A percentile compares a stretch with the other conserved stretches of the same genome.
These are phyloP conservation scores for Athalia circularis DNA, from an alignment of 2,888 invertebrate genomes.

Conservation along the genomic window DNA sequence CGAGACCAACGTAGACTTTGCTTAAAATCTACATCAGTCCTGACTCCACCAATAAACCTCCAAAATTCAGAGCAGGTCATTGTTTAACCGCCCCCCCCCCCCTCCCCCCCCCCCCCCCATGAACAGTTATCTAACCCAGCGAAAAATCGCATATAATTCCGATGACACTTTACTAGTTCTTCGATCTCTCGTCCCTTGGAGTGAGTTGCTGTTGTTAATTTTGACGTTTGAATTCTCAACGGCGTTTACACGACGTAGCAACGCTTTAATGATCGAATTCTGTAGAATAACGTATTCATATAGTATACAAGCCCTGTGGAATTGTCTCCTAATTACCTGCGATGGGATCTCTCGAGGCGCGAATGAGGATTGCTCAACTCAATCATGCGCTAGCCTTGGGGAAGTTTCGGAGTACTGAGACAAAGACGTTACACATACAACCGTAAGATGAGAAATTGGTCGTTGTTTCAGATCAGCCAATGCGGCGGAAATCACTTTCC, in stretches of 20 bases:
- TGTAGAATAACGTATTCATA: constrained; percentile 8
- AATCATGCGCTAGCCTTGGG: constrained; percentile 13
- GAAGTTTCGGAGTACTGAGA: background rate
- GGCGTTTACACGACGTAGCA: background rate
- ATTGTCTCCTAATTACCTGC: constrained; percentile 20
- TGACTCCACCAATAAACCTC: background rate
- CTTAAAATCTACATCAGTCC: background rate
- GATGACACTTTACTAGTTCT: too few relatives aligned
- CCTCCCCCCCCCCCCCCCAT: too few relatives aligned
- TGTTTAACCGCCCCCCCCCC: too few relatives aligned
- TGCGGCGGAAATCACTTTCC: background rate
- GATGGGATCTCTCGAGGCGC: constrained; percentile 10
- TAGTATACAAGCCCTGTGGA: constrained; percentile 6
- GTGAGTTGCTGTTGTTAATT: background rate
- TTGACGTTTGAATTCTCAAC: background rate
- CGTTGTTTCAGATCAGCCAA: constrained; percentile 15
- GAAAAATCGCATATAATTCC: too few relatives aligned
- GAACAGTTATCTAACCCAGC: too few relatives aligned
- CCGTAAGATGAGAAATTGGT: background rate
- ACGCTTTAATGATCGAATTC: constrained; percentile 12
- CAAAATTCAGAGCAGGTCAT: too few relatives aligned
- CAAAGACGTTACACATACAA: constrained; percentile 14
- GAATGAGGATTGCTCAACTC: constrained; percentile 20
- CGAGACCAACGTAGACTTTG: constrained; percentile 7
- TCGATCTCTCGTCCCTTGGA: background rate